Evolutionary conservation across 2,888 invertebrate species (phyloP).

Genomic region (Philaethria dido): DNA sequence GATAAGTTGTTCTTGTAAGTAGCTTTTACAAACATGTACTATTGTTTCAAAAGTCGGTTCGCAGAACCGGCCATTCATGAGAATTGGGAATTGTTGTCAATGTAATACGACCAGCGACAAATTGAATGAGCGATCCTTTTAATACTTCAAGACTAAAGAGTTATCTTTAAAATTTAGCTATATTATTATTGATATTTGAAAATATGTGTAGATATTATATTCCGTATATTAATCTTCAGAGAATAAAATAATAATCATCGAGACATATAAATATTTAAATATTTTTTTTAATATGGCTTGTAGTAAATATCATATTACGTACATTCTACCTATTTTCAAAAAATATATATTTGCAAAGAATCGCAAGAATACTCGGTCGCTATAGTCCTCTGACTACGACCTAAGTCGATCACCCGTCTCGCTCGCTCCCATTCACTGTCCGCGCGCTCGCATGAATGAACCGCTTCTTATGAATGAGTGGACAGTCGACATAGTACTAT

Average conservation of each 20-base stretch:
- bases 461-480: conserved; percentile 82
- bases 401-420: conserved; percentile 66
- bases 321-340: no score
- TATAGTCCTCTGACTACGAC: conserved; percentile 59
- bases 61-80: conserved; percentile 55
- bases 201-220: neutral
- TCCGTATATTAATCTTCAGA: neutral
- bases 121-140: conserved; percentile 9
- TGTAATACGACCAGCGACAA: conserved; percentile 61
- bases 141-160: conserved; percentile 1
- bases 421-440: conserved; percentile 78
- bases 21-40: conserved; percentile 46
- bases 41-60: conserved; percentile 67
- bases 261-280: neutral
- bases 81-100: conserved; percentile 62
- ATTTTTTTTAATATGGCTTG: no score
- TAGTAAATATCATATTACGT: no score
- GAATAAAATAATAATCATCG: no score
- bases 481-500: conserved; percentile 78
- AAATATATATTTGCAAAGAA: conserved; percentile 2
- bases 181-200: neutral
- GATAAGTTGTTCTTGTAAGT: conserved; percentile 35
- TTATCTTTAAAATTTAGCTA: neutral
- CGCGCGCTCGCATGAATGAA: conserved; percentile 78
- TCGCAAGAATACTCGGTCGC: neutral